Evolutionary conservation across 2,797 vertebrate genomes (phyloP), one percentile per base, ranked within the genome.

Genomic region (Cetoscarus ocellatus): DNA sequence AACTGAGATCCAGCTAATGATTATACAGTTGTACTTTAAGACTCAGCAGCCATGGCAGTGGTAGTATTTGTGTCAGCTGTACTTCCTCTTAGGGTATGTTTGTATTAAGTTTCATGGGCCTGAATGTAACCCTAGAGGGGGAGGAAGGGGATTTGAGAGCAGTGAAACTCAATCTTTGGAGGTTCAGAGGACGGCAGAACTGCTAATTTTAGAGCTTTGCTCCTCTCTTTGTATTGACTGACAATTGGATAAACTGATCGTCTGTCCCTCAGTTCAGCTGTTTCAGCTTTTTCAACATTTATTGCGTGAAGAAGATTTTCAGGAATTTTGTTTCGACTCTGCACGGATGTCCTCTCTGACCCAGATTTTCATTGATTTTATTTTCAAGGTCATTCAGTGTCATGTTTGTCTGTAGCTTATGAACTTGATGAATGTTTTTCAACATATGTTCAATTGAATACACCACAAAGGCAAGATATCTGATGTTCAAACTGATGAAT

Each of bases 31-130:
- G 34, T 51, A 17, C 17, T 27, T 39, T 15, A 15, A 43, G 42
- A 38, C 55, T 49, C 52, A 51, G 8, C 36, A 40, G 57, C 64
- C 47, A 65, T 50, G 66, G 72, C 64, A 50, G 67, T 50, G 66
- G 72, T 74, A 66, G 76, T 67, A 67, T 84, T 62, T 79, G 67
- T 75, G 62, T 84, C 68, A 54, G 50, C 75, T 59, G 36, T 64
- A 60, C 73, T 68, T 84, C 84, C 75, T 83, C 56, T 75, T 67
- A 73, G 3, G 10, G 68, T 64, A 52, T 48, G 43, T 55, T 36
- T 63, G 61, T 86, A 77, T 88, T 57, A 38, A 53, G 60, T 92
- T 86, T 84, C 82, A 85, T 73, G 5, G 60, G 57, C 27, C 34
- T 34, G 57, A 80, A 77, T 82, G 87, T 78, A 88, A 90, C 63